These are phyloP conservation scores for Aphrocallistes beatrix DNA, from an alignment of 37 sponge, comb jelly and placozoan genomes.

Conservation along the genomic window DNA sequence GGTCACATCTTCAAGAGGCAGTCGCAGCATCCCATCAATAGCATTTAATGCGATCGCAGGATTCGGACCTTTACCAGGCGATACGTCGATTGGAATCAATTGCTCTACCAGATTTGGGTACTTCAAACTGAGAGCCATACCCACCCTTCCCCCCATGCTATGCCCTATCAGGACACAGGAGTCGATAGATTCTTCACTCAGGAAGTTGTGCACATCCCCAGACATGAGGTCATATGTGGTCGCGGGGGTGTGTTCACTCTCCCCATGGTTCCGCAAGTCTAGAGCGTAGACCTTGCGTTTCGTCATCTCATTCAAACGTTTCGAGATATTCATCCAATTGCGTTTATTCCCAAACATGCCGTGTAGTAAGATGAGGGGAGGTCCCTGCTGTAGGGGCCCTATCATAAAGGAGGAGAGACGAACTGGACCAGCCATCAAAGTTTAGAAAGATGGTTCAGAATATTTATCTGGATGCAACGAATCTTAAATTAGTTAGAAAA, in stretches of 20 bases:
- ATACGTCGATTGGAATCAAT: constrained; percentile 59
- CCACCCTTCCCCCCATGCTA: constrained; percentile 82
- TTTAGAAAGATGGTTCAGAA: too few relatives aligned
- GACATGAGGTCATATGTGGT: constrained; percentile 58
- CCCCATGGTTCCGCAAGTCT: constrained; percentile 83
- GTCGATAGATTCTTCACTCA: constrained; percentile 18
- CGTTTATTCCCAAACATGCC: constrained; percentile 60
- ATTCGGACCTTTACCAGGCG: constrained; percentile 23
- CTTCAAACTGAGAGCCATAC: constrained; percentile 55
- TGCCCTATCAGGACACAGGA: constrained; percentile 54
- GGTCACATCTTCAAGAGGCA: constrained; percentile 27
- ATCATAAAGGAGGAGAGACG: not conserved
- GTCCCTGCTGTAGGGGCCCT: not conserved
- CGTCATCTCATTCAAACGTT: not conserved
- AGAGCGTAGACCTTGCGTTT: constrained; percentile 51
- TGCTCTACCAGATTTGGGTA: constrained; percentile 41
- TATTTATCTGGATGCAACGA: too few relatives aligned
- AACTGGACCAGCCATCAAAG: not conserved
- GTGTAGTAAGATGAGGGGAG: constrained; percentile 62
- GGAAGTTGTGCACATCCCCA: constrained; percentile 37
- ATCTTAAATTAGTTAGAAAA: too few relatives aligned
- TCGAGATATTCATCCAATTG: constrained; percentile 45
- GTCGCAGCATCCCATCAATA: constrained; percentile 21
- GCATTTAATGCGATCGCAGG: not conserved
- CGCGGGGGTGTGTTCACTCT: constrained; percentile 51